Evolutionary conservation across 2,888 invertebrate species (phyloP), one percentile per base, ranked within the genome.

Genomic region (Caenorhabditis panamensis): DNA sequence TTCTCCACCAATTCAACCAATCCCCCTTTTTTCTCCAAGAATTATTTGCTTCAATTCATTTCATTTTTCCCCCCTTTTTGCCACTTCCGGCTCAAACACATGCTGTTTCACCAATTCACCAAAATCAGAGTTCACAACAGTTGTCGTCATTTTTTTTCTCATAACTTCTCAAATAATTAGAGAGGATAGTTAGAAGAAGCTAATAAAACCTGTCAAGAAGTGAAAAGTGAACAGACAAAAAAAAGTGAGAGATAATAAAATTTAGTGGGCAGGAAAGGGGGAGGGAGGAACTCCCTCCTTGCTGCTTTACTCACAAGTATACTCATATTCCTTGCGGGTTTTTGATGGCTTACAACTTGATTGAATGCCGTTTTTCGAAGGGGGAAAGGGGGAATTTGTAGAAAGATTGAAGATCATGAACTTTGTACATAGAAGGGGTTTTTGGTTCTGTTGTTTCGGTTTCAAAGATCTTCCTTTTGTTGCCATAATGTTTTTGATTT

Each of bases 161-260:
- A 6, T 31, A 6, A 31, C 9, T 31, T 31, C 9, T 31, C 9
- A 31, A 31, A 31, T 31, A 24, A 62, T 53, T 51, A 62, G 28
- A 41, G 11, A 41, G 2, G 11, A 47, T 44, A 28, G n/a, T 56
- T 63, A 56, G 22, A 59, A 59, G 6, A 36, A 49, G 37, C 11
- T 26, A 51, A 44, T 2, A 54, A n/a, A 31, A 31, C n/a, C n/a
- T n/a, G n/a, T n/a, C n/a, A n/a, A 18, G 36, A 53, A 53, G 44
- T n/a, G 18, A 49, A 37, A 53, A 37, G 53, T 28, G 36, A 64
- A 63, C 54, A 56, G 64, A 71, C 53, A 56, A 58, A 58, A 56
- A 63, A 58, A 64, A 64, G 58, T 66, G 75, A 66, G 59, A 75
- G 75, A 75, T 66, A 75, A 75, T 75, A 75, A 75, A 75, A 75